These are phyloP conservation scores for Porites divaricata DNA, from an alignment of 92 coral and sea anemone genomes.

Conservation along the genomic window DNA sequence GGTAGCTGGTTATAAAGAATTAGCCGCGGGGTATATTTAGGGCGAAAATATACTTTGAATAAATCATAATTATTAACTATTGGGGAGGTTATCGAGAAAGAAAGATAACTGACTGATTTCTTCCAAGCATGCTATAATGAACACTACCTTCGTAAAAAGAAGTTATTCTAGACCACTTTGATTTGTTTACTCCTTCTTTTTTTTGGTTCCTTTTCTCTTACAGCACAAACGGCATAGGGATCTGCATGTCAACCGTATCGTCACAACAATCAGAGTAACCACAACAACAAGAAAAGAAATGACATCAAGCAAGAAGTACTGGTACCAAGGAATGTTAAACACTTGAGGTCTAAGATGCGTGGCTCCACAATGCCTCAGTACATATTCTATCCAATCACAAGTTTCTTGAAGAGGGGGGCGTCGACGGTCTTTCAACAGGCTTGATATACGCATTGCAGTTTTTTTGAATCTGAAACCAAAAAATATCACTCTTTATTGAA, in stretches of 20 bases:
- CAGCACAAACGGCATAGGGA: background rate
- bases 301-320: conserved; percentile 34
- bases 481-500: no score
- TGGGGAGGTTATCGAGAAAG: no score
- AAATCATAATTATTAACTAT: no score
- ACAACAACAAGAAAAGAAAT: conserved; percentile 4
- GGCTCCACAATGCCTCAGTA: conserved; percentile 47
- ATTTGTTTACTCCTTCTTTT: background rate
- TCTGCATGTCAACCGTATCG: background rate
- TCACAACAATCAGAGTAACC: background rate
- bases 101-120: no score
- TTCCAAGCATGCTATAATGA: background rate
- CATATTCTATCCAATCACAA: conserved; percentile 52
- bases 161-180: no score
- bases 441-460: conserved; percentile 18
- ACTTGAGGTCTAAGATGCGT: conserved; percentile 31
- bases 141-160: background rate
- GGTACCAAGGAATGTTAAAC: conserved; percentile 45
- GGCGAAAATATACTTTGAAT: no score
- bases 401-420: conserved; percentile 40
- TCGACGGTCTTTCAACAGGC: conserved; percentile 33
- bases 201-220: background rate
- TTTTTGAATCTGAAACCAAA: conserved; percentile 27
- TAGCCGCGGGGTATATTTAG: no score
- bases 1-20: no score